These are phyloP conservation scores for Beroe forskalii DNA, from an alignment of 37 sponge, comb jelly and placozoan species.

Conservation along the genomic window DNA sequence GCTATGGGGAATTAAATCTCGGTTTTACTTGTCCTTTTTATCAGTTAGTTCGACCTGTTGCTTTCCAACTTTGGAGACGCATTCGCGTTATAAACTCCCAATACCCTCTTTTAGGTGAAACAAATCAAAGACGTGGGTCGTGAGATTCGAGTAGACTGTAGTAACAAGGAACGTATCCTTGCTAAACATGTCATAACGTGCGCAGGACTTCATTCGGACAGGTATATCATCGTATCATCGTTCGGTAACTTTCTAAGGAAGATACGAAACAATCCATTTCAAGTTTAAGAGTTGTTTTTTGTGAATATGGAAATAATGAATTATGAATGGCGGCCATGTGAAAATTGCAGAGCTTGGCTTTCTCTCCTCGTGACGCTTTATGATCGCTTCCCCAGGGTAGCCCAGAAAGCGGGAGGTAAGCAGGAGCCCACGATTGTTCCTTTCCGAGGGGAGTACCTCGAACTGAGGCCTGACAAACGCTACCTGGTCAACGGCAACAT, in stretches of 20 bases:
- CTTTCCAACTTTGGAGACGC: too few relatives aligned
- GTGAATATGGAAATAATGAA: too few relatives aligned
- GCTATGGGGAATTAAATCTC: too few relatives aligned
- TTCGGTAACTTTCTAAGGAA: background rate
- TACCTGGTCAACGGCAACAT: conserved; percentile 92
- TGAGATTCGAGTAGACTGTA: conserved; percentile 16
- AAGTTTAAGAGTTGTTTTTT: too few relatives aligned
- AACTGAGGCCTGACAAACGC: conserved; percentile 73
- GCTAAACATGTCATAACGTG: conserved; percentile 84
- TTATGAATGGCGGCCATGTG: too few relatives aligned
- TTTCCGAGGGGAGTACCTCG: conserved; percentile 92
- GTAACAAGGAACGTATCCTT: conserved; percentile 37
- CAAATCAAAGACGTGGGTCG: conserved; percentile 34
- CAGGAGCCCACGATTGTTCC: conserved; percentile 81
- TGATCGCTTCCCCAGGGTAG: conserved; percentile 67
- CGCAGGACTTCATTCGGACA: conserved; percentile 86
- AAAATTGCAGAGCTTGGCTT: too few relatives aligned
- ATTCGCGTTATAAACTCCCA: too few relatives aligned
- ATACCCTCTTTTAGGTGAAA: too few relatives aligned
- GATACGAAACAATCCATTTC: background rate
- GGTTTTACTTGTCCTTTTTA: too few relatives aligned
- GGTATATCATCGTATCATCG: conserved; percentile 50
- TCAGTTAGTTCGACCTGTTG: too few relatives aligned
- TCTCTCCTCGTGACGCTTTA: too few relatives aligned
- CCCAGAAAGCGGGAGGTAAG: conserved; percentile 73